Evolutionary conservation across 2,113 vertebrate species (phyloP).

Genomic region (Thermophis baileyi): DNA sequence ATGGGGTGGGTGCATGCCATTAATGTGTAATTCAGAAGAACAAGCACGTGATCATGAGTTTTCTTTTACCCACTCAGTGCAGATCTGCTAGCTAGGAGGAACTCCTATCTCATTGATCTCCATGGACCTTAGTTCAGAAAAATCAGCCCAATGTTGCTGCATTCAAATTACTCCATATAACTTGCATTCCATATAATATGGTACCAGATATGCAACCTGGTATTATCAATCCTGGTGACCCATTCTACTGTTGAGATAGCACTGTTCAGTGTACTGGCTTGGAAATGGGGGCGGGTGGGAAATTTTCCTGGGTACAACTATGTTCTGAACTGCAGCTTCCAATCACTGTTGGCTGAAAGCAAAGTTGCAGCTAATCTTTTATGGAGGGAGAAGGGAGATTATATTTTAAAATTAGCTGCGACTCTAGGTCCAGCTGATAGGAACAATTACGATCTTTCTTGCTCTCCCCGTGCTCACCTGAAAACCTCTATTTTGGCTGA

Average conservation of each 20-base stretch:
- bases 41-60: background rate
- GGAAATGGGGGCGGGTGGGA: background rate
- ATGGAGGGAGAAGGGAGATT: too few relatives aligned
- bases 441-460: too few relatives aligned
- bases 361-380: background rate
- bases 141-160: background rate
- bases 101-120: background rate
- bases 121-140: background rate
- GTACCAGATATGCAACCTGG: background rate
- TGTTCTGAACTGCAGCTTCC: background rate
- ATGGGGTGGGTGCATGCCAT: background rate
- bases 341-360: background rate
- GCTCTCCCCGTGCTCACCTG: background rate
- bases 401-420: background rate
- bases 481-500: background rate
- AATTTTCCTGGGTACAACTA: background rate
- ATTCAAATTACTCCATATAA: background rate
- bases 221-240: background rate
- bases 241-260: background rate
- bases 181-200: background rate
- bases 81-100: background rate
- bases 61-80: background rate
- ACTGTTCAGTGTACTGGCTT: background rate
- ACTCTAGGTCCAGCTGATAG: background rate
- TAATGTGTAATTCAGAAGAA: background rate